Evolutionary conservation across 2,797 vertebrate genomes (phyloP).

Genomic region (Huso huso): DNA sequence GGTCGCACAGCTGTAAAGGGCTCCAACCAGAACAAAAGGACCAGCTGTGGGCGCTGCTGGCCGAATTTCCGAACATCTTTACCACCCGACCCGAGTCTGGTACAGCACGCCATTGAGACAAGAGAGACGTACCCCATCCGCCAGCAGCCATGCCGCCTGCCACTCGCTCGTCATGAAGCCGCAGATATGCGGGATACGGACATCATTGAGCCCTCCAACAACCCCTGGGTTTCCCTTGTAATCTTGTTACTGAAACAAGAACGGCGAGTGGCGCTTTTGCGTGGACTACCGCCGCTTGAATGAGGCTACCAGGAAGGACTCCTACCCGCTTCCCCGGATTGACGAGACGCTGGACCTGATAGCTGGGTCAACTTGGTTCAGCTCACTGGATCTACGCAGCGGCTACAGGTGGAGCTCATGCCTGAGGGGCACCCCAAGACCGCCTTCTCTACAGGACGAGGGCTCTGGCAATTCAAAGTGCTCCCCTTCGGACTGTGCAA

Average conservation of each 20-base stretch:
- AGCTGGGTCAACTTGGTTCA: no score
- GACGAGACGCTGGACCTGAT: no score
- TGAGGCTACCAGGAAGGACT: not conserved
- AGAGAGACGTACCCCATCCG: not conserved
- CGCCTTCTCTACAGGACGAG: no score
- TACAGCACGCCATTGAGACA: constrained; percentile 3
- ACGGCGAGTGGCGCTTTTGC: not conserved
- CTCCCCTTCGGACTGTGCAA: not conserved
- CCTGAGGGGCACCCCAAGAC: no score
- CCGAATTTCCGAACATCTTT: not conserved
- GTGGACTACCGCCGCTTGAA: constrained; percentile 4
- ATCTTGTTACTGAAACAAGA: constrained; percentile 1
- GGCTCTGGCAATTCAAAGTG: not conserved
- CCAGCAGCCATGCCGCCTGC: constrained; percentile 1
- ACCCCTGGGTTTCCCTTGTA: not conserved
- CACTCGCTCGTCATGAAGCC: not conserved
- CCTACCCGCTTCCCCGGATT: no score
- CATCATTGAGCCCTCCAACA: constrained; percentile 6
- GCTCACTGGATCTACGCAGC: no score
- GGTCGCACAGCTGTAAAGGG: no score
- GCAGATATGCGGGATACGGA: not conserved
- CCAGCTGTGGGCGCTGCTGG: not conserved
- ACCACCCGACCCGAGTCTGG: constrained; percentile 4
- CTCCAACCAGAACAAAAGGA: not conserved
- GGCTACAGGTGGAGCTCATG: no score